These are phyloP conservation scores for Agapornis roseicollis DNA, from an alignment of 2,113 vertebrate species.

Conservation along the genomic window DNA sequence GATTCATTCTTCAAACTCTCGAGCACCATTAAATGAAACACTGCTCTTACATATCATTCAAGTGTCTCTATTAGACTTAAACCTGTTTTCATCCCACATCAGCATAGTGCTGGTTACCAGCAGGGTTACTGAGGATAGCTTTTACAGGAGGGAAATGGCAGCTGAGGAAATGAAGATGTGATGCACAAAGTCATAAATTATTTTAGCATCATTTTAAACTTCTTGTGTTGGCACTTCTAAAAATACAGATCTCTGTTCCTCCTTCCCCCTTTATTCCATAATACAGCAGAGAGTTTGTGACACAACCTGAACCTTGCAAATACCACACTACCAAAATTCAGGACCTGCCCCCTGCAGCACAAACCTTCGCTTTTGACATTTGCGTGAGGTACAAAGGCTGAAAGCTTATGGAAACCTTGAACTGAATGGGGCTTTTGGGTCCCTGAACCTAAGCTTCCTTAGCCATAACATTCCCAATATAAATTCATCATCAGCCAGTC, in stretches of 20 bases:
- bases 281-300: neutral
- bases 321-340: neutral
- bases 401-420: neutral
- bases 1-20: neutral
- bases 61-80: neutral
- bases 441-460: neutral
- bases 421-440: neutral
- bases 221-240: neutral
- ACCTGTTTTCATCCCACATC: neutral
- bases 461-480: rapidly evolving
- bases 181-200: neutral
- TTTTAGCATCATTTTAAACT: neutral
- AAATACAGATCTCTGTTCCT: neutral
- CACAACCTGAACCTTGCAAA: neutral
- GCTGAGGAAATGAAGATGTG: neutral
- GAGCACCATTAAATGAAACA: neutral
- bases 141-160: neutral
- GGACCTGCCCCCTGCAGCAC: neutral
- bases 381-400: neutral
- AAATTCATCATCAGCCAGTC: neutral
- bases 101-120: neutral
- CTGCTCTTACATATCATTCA: neutral
- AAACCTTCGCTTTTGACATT: neutral
- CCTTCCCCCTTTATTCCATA: neutral
- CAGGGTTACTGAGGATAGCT: neutral